Evolutionary conservation across 2,888 invertebrate genomes (phyloP).

Genomic region (Sesia bembeciformis): DNA sequence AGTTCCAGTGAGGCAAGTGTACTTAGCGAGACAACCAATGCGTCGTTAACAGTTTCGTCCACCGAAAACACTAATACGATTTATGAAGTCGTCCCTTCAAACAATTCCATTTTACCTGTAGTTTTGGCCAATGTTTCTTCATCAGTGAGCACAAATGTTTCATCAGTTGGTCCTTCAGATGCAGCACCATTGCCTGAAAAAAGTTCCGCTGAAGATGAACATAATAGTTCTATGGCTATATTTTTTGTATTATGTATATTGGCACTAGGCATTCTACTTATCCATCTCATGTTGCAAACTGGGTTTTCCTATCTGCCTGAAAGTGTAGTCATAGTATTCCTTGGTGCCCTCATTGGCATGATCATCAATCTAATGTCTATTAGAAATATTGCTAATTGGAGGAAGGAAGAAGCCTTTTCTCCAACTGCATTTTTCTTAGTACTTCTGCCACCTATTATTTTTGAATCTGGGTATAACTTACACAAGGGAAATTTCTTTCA

Average conservation of each 20-base stretch:
- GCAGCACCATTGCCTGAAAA: slow-evolving; percentile 89
- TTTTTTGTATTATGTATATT: slow-evolving; percentile 98
- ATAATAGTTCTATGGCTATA: slow-evolving; percentile 96
- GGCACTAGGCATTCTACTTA: slow-evolving; percentile 93
- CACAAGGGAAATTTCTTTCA: slow-evolving; percentile 98
- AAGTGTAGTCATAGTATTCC: slow-evolving; percentile 96
- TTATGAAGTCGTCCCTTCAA: slow-evolving; percentile 47
- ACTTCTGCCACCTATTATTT: slow-evolving; percentile 97
- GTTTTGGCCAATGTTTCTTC: slow-evolving; percentile 46
- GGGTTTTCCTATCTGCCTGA: slow-evolving; percentile 98
- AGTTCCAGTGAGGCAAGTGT: slow-evolving; percentile 42
- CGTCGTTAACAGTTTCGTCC: slow-evolving; percentile 23
- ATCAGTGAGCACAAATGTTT: slow-evolving; percentile 38
- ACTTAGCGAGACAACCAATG: slow-evolving; percentile 18
- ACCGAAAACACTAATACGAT: slow-evolving; percentile 38
- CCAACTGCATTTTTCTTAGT: slow-evolving; percentile 98
- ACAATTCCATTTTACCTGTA: slow-evolving; percentile 40
- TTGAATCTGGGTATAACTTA: slow-evolving; percentile 98
- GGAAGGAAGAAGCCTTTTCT: slow-evolving; percentile 97
- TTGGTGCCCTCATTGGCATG: slow-evolving; percentile 94
- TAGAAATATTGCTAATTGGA: slow-evolving; percentile 93
- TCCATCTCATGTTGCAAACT: slow-evolving; percentile 95
- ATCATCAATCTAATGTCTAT: slow-evolving; percentile 91
- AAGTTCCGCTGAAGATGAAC: slow-evolving; percentile 95
- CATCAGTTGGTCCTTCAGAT: slow-evolving; percentile 78